phyloP scores from a whole-genome alignment of 2,797 vertebrate species.

The Enteromius radiatus region DNA sequence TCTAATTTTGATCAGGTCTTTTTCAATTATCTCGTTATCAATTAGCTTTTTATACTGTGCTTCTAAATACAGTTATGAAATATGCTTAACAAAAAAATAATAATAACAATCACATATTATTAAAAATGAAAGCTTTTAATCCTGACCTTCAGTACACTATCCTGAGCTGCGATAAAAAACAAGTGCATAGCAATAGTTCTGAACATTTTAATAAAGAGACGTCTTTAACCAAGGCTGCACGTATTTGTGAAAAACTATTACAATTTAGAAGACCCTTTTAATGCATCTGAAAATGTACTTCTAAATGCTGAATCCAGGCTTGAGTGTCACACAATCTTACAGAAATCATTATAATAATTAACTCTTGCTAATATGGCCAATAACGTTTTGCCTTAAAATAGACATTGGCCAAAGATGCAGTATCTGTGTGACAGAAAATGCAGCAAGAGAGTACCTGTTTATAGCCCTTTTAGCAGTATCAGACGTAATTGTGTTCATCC shows the following conservation, averaged over 20 bases:
- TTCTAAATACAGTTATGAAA: no score
- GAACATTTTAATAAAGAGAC: no score
- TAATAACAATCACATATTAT: no score
- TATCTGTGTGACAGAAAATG: background rate
- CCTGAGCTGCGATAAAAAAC: background rate
- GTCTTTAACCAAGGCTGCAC: background rate
- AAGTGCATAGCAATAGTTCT: background rate
- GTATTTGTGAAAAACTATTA: background rate
- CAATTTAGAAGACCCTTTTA: background rate
- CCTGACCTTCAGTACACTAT: background rate
- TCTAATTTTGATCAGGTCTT: no score
- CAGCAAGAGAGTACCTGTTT: slow-evolving; percentile 12
- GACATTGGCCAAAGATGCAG: background rate
- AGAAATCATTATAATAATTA: background rate
- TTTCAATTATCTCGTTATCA: no score
- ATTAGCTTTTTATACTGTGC: no score
- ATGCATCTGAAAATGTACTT: background rate
- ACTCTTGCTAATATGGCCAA: background rate
- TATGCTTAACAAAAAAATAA: no score
- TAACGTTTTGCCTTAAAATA: background rate
- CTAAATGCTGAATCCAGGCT: background rate
- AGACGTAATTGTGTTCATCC: slow-evolving; percentile 41
- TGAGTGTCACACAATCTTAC: background rate
- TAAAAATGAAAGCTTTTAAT: background rate
- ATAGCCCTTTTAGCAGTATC: slow-evolving; percentile 40